Evolutionary conservation across 2,888 invertebrate genomes (phyloP).

Genomic region (Eurytoma californica): DNA sequence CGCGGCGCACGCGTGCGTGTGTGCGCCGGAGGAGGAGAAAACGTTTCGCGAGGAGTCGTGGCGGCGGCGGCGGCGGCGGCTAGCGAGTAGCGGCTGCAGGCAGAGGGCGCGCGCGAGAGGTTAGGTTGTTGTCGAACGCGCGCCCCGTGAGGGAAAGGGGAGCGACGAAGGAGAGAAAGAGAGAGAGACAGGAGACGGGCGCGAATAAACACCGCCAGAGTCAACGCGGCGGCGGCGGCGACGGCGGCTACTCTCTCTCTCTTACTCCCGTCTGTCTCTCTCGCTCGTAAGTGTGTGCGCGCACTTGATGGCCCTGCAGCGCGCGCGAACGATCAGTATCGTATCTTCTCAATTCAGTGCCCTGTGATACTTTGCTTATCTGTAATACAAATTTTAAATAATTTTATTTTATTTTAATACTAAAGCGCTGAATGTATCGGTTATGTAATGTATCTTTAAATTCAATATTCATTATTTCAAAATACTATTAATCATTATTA

Average conservation of each 20-base stretch:
- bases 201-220: slow-evolving; percentile 77
- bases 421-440: too few relatives aligned
- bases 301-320: slow-evolving; percentile 18
- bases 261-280: slow-evolving; percentile 18
- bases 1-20: slow-evolving; percentile 20
- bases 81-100: slow-evolving; percentile 22
- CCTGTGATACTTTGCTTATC: background rate
- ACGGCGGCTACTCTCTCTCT: slow-evolving; percentile 58
- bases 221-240: slow-evolving; percentile 70
- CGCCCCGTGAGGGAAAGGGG: background rate
- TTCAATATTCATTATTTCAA: too few relatives aligned
- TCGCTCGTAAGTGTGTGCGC: background rate
- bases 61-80: too few relatives aligned
- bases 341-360: background rate
- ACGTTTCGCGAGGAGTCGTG: slow-evolving; percentile 31
- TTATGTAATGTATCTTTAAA: too few relatives aligned
- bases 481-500: too few relatives aligned
- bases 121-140: slow-evolving; percentile 29
- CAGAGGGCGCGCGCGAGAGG: slow-evolving; percentile 53
- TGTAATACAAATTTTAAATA: too few relatives aligned
- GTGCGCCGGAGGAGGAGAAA: slow-evolving; percentile 21
- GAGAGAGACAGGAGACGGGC: slow-evolving; percentile 59
- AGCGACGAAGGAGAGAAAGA: slow-evolving; percentile 3
- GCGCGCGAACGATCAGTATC: slow-evolving; percentile 28
- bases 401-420: too few relatives aligned